Conservation (phyloP, 2,888 invertebrate genomes). For the Pseudococcus jackbeardsleyi region DNA sequence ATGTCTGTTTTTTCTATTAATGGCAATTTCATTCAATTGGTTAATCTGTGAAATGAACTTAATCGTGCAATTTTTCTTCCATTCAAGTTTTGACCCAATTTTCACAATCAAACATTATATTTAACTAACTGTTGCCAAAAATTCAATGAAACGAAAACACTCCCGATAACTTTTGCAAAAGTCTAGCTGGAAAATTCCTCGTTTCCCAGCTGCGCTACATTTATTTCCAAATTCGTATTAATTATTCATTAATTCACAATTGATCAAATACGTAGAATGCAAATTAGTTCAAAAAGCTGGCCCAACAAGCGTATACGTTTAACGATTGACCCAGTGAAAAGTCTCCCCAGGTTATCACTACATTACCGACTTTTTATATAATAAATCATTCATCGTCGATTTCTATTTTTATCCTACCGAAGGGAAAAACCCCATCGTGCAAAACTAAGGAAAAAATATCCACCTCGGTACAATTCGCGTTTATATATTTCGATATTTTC, state of each 20-base stretch:
- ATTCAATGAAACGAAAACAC: too few species aligned
- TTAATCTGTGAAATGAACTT: too few species aligned
- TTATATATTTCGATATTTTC: constrained; percentile 24
- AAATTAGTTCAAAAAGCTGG: background rate
- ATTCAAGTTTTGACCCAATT: too few species aligned
- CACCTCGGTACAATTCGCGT: background rate
- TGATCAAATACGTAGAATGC: background rate
- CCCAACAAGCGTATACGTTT: too few species aligned
- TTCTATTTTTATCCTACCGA: background rate
- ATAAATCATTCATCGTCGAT: background rate
- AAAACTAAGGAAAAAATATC: background rate
- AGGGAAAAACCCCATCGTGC: background rate
- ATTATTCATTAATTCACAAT: background rate
- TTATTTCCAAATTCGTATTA: background rate
- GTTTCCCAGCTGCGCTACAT: background rate
- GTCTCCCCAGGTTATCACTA: too few species aligned
- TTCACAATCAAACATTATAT: too few species aligned
- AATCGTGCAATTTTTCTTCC: too few species aligned
- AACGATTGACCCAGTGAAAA: too few species aligned
- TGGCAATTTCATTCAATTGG: too few species aligned
- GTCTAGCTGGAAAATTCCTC: background rate
- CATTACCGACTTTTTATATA: background rate
- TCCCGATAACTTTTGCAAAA: too few species aligned
- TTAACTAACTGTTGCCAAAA: too few species aligned
- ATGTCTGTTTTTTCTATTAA: too few species aligned